Evolutionary conservation across 2,797 vertebrate genomes (phyloP), one percentile per base, ranked within the genome.

Genomic region (Arnoldichthys spilopterus): DNA sequence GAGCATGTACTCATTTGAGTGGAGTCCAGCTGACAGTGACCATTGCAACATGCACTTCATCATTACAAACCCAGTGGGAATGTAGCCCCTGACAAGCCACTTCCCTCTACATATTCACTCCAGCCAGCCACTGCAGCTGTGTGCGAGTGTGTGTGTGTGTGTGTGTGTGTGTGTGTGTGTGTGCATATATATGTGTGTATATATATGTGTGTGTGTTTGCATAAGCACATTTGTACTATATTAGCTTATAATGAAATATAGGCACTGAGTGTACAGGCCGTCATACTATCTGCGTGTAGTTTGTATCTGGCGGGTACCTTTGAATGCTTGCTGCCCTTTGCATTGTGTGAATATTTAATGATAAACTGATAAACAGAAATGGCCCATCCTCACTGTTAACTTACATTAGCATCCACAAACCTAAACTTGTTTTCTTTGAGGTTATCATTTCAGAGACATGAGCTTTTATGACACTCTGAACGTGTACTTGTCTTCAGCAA

Each of bases 61-160:
- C 90, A 90, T 89, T 87, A 83, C 80, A 77, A 83, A 89, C 88
- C 87, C 86, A 82, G 88, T 88, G 90, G 89, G 91, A 91, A 89
- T 72, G 87, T 87, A 80, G 82, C 85, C 85, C 85, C 81, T 89
- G 91, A 91, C 90, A 91, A 88, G 83, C 84, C 83, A 83, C 84
- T 89, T 91, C 79, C 82, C 90, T 85, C 74, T 68, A 72, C 78
- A 77, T 68, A 75, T 86, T 77, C 82, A 78, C 51, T 79, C 83
- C 76, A 82, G 80, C 77, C 71, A 72, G 74, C 54, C 49, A 11
- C 72, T 67, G 78, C 85, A 82, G 83, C 78, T 84, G 80, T 82
- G 62, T 79, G 49, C 61, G 37, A 69, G 74, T 18, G 37, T 40
- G 37, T 40, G 1, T 11, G 12, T 11, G 12, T 40, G 8, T 40